Evolutionary conservation across 2,888 invertebrate genomes (phyloP), one percentile per base, ranked within the genome.

Genomic region (Brenthis ino): DNA sequence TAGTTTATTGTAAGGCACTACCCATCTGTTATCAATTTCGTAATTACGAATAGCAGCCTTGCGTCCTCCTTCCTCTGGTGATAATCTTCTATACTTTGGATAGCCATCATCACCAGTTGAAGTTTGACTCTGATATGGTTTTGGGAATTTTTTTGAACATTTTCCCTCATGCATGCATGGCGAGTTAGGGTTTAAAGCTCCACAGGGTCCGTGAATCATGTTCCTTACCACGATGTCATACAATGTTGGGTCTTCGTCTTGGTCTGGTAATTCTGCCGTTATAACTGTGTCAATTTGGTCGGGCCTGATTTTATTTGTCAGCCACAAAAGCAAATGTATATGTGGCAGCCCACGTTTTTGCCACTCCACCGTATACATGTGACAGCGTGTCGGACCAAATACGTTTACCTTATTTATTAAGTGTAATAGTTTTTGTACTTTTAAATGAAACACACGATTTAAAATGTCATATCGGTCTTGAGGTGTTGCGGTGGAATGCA

Each of bases 161-260:
- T 43, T 57, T 47, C 47, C 57, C 2, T 37, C 16, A 20, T 74
- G 65, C 76, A 77, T 78, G 57, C 77, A 78, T 12, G 77, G 75
- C 4, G 75, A 76, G 37, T 28, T 50, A 2, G 33, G 68, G 66
- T 78, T 79, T 68, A 71, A 14, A 51, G 65, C 53, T 14, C 78
- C 74, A 56, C 76, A 76, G 13, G 74, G 73, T 28, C 75, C 75
- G 65, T 79, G 78, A 20, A 79, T 74, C 79, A 79, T 79, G 57
- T 77, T 77, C 68, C 69, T 79, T 0, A 33, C 70, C 6, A 80
- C 67, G 14, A 66, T 75, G 24, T 76, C 74, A 28, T 76, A 47
- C 2, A 79, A 70, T 24, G 55, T 28, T 14, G 6, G 48, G 54
- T 78, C 77, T 48, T 0, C 56, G 0, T 72, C 54, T 14, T 70